Conservation (phyloP, 35 echinoderm and acorn worm species). For the Ophioderma brevispina region DNA sequence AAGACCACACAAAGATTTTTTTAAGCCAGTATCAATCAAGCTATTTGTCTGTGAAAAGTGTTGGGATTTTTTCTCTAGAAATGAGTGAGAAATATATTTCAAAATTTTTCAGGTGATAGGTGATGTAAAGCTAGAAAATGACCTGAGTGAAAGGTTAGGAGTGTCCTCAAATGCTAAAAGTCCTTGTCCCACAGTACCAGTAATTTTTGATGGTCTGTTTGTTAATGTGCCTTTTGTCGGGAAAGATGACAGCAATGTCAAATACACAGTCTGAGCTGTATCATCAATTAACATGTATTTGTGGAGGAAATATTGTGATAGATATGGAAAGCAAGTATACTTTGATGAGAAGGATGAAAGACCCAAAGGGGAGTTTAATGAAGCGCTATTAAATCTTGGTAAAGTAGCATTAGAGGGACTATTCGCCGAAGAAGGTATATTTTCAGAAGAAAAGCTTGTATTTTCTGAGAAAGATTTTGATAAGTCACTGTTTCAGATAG, state of each 20-base stretch:
- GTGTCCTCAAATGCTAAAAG: not conserved
- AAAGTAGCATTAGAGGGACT: conserved; percentile 14
- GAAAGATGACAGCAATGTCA: not conserved
- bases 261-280: conserved; percentile 14
- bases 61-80: not conserved
- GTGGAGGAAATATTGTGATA: not conserved
- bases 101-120: conserved; percentile 12
- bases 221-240: conserved; percentile 20
- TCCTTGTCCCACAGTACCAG: not conserved
- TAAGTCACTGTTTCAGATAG: not conserved
- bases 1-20: conserved; percentile 11
- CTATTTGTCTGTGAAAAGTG: not conserved
- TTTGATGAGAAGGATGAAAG: not conserved
- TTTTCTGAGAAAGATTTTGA: conserved; percentile 16
- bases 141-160: not conserved
- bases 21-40: not conserved
- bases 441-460: conserved; percentile 7
- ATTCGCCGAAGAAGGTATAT: not conserved
- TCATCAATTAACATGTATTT: not conserved
- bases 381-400: not conserved
- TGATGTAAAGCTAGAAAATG: not conserved
- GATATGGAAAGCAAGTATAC: not conserved
- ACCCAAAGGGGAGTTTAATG: not conserved
- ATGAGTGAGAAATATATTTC: not conserved
- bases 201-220: not conserved